Conservation (phyloP, 1,140 invertebrate genomes). For the Neodiprion lecontei region DNA sequence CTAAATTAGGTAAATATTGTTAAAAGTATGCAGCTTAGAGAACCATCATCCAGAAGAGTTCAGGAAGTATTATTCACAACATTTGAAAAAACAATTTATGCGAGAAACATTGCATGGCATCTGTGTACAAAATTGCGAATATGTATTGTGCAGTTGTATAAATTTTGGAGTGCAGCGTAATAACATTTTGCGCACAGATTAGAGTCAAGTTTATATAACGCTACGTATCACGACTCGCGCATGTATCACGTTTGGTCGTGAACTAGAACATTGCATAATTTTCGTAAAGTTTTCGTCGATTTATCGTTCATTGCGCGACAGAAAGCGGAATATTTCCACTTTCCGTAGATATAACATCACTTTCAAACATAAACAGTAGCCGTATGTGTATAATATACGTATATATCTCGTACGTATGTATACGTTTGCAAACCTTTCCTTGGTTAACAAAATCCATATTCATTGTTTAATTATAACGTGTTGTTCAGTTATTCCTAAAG, state of each 20-base stretch:
- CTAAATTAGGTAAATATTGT: no score
- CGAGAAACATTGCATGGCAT: no score
- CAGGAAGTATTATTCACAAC: no score
- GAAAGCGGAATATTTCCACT: not conserved
- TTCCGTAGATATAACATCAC: not conserved
- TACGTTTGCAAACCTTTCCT: no score
- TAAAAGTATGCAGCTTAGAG: no score
- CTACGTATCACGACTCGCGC: no score
- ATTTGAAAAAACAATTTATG: no score
- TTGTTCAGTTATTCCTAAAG: not conserved
- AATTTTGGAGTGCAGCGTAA: no score
- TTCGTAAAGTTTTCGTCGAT: not conserved
- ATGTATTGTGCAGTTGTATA: no score
- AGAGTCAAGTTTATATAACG: not conserved
- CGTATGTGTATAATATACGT: not conserved
- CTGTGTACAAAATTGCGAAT: no score
- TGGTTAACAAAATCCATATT: constrained; percentile 2
- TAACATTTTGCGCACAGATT: not conserved
- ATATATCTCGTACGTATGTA: not conserved
- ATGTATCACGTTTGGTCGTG: not conserved
- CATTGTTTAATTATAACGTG: not conserved
- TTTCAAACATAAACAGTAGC: not conserved
- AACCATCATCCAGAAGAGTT: no score
- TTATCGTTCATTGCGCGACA: not conserved
- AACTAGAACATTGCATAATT: not conserved